A percentile compares a stretch with the other conserved stretches of the same genome.
Evolutionary conservation across 2,888 invertebrate genomes (phyloP).

Genomic region (Leptinotarsa peninsularis): DNA sequence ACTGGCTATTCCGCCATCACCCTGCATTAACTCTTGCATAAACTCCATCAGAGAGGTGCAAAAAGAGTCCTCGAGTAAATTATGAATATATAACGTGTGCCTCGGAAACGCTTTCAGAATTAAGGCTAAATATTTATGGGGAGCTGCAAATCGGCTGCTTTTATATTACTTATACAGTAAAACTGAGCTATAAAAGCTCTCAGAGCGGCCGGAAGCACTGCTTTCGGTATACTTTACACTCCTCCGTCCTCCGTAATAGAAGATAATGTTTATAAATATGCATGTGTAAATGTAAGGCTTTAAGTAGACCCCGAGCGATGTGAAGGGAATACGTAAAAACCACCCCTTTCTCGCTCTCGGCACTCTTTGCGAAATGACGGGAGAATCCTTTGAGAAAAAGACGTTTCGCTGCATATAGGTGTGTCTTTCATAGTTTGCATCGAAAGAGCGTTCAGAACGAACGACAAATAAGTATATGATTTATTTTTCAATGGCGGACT

Average conservation of each 20-base stretch:
- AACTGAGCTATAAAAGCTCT: constrained; percentile 67
- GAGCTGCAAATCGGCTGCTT: constrained; percentile 68
- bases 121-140: constrained; percentile 68
- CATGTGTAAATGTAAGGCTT: constrained; percentile 66
- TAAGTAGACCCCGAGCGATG: constrained; percentile 55
- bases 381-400: constrained; percentile 24
- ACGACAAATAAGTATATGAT: background rate
- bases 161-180: constrained; percentile 68
- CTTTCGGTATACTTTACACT: constrained; percentile 62
- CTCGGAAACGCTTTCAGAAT: constrained; percentile 67
- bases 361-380: constrained; percentile 10
- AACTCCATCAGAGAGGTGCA: constrained; percentile 49
- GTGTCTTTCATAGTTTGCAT: background rate
- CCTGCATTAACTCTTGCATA: constrained; percentile 24
- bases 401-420: constrained; percentile 6
- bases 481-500: no score
- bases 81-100: constrained; percentile 66
- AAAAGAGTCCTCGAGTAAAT: constrained; percentile 44
- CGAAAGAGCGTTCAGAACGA: background rate
- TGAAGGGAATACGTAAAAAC: constrained; percentile 57
- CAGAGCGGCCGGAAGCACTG: constrained; percentile 58
- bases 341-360: constrained; percentile 17
- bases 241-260: constrained; percentile 65
- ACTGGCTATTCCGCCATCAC: background rate
- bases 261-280: constrained; percentile 69